phyloP scores from a whole-genome alignment of 2,888 invertebrate genomes.

The Ormyrus pomaceus region DNA sequence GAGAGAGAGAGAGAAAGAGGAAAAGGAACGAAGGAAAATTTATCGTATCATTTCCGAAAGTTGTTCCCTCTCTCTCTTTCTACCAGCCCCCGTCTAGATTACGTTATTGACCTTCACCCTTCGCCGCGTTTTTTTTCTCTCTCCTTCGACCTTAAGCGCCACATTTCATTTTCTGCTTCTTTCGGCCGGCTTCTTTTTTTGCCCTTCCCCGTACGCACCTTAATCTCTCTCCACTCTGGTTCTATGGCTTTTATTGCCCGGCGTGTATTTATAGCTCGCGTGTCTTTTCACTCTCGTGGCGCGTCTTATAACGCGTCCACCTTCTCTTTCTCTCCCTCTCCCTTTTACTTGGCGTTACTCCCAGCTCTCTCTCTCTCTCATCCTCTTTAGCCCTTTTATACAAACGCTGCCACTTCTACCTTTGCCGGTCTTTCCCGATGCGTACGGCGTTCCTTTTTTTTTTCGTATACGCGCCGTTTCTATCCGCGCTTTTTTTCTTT shows the following conservation, averaged over 20 bases:
- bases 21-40: slow-evolving; percentile 15
- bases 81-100: slow-evolving; percentile 26
- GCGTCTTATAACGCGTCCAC: too few relatives aligned
- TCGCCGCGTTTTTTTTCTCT: slow-evolving; percentile 16
- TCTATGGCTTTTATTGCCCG: background rate
- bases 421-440: background rate
- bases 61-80: slow-evolving; percentile 3
- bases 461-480: background rate
- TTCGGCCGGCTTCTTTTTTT: slow-evolving; percentile 12
- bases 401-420: slow-evolving; percentile 1
- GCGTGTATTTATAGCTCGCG: slow-evolving; percentile 21
- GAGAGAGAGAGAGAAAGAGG: slow-evolving; percentile 4
- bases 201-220: slow-evolving; percentile 4
- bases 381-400: slow-evolving; percentile 33
- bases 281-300: slow-evolving; percentile 28
- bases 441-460: background rate
- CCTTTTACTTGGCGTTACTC: slow-evolving; percentile 11
- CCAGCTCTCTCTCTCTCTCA: slow-evolving; percentile 10
- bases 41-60: slow-evolving; percentile 36
- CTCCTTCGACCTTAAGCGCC: slow-evolving; percentile 19
- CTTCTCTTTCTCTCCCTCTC: slow-evolving; percentile 23
- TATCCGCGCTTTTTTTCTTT: background rate
- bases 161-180: slow-evolving; percentile 44
- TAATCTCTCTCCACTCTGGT: slow-evolving; percentile 12
- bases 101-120: slow-evolving; percentile 51